Evolutionary conservation across 2,113 vertebrate species (phyloP).

Genomic region (Microtus richardsoni): DNA sequence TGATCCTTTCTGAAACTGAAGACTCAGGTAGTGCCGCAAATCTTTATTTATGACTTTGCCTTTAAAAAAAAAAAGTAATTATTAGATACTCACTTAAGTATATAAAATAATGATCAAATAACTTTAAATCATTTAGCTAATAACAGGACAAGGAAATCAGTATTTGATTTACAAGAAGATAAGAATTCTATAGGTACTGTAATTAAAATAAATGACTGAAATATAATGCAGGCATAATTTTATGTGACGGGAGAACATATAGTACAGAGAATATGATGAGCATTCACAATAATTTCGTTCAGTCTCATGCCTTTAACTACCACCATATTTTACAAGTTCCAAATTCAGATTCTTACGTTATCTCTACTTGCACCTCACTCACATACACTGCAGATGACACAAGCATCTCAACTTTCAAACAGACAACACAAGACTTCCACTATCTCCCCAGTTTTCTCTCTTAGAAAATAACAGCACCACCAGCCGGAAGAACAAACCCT

Average conservation of each 20-base stretch:
- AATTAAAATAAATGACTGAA: slow-evolving; percentile 16
- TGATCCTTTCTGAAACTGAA: slow-evolving; percentile 99
- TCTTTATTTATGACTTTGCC: slow-evolving; percentile 99
- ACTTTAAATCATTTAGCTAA: slow-evolving; percentile 13
- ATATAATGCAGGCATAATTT: slow-evolving; percentile 9
- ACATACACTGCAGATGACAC: neutral
- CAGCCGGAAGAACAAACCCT: neutral
- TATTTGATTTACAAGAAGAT: slow-evolving; percentile 30
- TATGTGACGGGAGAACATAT: neutral
- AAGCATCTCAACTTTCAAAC: slow-evolving; percentile 33
- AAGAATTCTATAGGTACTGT: neutral
- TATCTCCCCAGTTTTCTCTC: neutral
- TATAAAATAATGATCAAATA: slow-evolving; percentile 28
- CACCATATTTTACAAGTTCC: neutral
- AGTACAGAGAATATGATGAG: slow-evolving; percentile 12
- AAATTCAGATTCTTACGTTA: slow-evolving; percentile 9
- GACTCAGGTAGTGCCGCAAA: slow-evolving; percentile 97
- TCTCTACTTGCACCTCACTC: neutral
- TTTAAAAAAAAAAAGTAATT: slow-evolving; percentile 77
- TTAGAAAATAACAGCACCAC: neutral
- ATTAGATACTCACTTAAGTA: slow-evolving; percentile 52
- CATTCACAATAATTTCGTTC: slow-evolving; percentile 12
- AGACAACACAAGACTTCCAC: neutral
- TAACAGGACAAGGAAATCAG: slow-evolving; percentile 29
- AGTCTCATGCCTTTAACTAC: slow-evolving; percentile 17